Evolutionary conservation across 2,888 invertebrate species (phyloP), one percentile per base, ranked within the genome.

Genomic region (Acleris cristana): DNA sequence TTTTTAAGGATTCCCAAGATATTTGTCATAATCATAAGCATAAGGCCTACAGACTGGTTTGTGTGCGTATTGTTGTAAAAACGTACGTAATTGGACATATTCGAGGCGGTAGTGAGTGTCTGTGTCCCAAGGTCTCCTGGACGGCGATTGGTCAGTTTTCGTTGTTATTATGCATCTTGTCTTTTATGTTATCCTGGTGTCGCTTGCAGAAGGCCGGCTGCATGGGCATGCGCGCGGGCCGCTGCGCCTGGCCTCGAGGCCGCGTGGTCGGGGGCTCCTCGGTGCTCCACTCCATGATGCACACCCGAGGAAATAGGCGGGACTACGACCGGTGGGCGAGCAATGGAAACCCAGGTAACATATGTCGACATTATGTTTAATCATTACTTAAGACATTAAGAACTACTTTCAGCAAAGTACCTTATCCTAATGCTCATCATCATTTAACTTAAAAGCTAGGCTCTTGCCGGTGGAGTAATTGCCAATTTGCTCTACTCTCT

Each of bases 251-350:
- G 97, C 96, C 96, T 0, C 90, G 98, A 14, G 96, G 96, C 0
- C 96, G 96, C 76, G 96, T 97, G 0, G 90, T 98, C 0, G 98
- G 98, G 0, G 98, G 97, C 0, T 95, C 96, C 0, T 96, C 96
- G 64, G 95, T 96, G 0, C 88, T 97, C 0, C 97, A 97, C 79
- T 96, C 96, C 79, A 97, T 97, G 97, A 89, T 97, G 5, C 97
- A 97, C 82, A 96, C 97, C 0, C 87, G 97, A 48, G 97, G 97
- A 1, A 96, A 95, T 79, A 90, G 93, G 18, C 91, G 94, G 71
- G 98, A 98, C 81, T 98, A 97, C 82, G 96, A 98, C 79, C 89
- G 94, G 30, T 98, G 98, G 97, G 96, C 96, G 70, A 87, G 93
- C 1, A 82, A 96, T 72, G 97, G 97, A 0, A 97, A 97, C 76